Conservation (phyloP, 2,888 invertebrate species). For the Drosophila melanocephala region DNA sequence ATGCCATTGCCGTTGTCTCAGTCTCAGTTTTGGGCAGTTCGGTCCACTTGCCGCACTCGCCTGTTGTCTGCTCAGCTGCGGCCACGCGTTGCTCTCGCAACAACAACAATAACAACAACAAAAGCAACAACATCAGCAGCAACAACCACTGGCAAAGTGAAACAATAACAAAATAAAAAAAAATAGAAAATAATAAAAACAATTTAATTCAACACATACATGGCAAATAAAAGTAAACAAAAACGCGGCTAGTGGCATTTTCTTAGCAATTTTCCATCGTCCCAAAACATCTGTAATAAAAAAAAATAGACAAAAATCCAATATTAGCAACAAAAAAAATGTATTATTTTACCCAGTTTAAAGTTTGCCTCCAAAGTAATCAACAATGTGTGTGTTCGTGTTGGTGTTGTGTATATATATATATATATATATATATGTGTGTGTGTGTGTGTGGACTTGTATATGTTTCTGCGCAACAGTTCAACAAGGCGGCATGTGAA, state of each 20-base stretch:
- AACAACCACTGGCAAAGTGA: slow-evolving; percentile 37
- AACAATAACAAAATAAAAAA: slow-evolving; percentile 50
- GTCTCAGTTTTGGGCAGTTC: slow-evolving; percentile 37
- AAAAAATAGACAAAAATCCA: slow-evolving; percentile 4
- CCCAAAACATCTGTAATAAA: slow-evolving; percentile 15
- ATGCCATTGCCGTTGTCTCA: slow-evolving; percentile 36
- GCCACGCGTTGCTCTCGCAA: slow-evolving; percentile 58
- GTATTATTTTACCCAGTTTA: slow-evolving; percentile 8
- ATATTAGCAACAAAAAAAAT: slow-evolving; percentile 1
- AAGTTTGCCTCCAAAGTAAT: slow-evolving; percentile 17
- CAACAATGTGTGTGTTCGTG: slow-evolving; percentile 3
- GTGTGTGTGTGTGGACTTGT: slow-evolving; percentile 13
- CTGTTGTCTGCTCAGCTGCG: slow-evolving; percentile 48
- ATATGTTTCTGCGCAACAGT: slow-evolving; percentile 61
- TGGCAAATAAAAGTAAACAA: slow-evolving; percentile 37
- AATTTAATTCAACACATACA: slow-evolving; percentile 34
- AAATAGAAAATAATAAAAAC: slow-evolving; percentile 3
- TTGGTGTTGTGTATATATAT: slow-evolving; percentile 8
- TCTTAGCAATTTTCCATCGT: slow-evolving; percentile 40
- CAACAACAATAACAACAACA: slow-evolving; percentile 35
- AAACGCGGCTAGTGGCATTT: slow-evolving; percentile 24
- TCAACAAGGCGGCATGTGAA: slow-evolving; percentile 48
- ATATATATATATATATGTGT: background rate
- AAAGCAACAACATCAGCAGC: slow-evolving; percentile 3
- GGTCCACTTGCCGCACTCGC: slow-evolving; percentile 58